Percentiles rank a stretch among this genome's conserved stretches.
phyloP scores from a whole-genome alignment of 2,797 vertebrate species.

The Sarcophilus harrisii region DNA sequence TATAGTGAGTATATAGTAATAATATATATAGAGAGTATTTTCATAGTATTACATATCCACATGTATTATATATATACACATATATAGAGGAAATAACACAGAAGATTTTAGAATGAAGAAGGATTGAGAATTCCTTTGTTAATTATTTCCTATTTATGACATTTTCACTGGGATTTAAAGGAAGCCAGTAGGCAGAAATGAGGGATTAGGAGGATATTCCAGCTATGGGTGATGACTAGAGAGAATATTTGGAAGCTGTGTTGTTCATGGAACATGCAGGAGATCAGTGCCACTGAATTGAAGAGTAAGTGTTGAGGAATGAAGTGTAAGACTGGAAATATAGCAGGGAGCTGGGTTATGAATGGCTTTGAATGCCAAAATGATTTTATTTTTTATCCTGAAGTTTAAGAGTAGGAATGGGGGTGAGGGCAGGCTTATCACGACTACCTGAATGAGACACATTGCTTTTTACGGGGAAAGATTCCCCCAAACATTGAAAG shows the following conservation, averaged over 20 bases:
- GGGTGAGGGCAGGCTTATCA: background rate
- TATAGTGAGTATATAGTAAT: no score
- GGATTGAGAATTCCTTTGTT: background rate
- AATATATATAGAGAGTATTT: no score
- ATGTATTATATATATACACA: no score
- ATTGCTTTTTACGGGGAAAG: background rate
- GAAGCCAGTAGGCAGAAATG: background rate
- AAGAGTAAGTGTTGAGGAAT: background rate
- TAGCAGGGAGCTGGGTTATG: background rate
- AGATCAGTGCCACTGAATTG: background rate
- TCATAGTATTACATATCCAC: no score
- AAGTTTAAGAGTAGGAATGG: background rate
- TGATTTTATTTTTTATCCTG: background rate
- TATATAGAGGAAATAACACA: background rate
- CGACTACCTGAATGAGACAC: background rate
- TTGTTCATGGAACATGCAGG: background rate
- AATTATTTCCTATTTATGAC: background rate
- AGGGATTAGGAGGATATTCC: background rate
- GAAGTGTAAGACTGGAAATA: background rate
- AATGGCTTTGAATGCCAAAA: background rate
- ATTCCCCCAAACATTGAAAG: background rate
- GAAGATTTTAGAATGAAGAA: background rate
- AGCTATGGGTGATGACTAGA: background rate
- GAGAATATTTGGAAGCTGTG: background rate
- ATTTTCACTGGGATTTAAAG: background rate